phyloP scores from a whole-genome alignment of 2,888 invertebrate species.

The Eupeodes latifasciatus region DNA sequence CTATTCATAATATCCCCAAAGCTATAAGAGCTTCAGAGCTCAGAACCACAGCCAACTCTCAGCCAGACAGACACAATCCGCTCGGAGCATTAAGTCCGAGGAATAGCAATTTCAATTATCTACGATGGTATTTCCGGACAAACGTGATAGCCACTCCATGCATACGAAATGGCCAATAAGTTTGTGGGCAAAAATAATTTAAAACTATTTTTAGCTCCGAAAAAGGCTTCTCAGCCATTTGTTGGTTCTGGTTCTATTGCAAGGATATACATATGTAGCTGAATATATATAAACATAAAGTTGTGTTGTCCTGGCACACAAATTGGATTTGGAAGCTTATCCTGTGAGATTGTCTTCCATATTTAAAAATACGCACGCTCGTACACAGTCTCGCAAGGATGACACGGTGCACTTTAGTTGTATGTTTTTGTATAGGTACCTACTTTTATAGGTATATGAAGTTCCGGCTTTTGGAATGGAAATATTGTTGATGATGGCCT shows the following conservation, averaged over 20 bases:
- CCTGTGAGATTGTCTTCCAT: slow-evolving; percentile 33
- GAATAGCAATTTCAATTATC: slow-evolving; percentile 57
- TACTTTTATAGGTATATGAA: neutral
- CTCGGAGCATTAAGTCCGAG: slow-evolving; percentile 27
- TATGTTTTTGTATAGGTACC: too few relatives aligned
- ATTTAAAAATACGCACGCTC: neutral
- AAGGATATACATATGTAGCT: neutral
- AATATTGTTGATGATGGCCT: slow-evolving; percentile 14
- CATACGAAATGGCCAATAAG: slow-evolving; percentile 55
- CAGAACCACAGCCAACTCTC: neutral
- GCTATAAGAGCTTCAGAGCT: neutral
- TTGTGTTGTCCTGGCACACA: slow-evolving; percentile 18
- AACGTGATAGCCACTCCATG: slow-evolving; percentile 37
- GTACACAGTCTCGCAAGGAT: neutral
- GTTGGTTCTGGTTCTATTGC: too few relatives aligned
- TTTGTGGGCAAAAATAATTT: neutral
- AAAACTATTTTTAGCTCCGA: slow-evolving; percentile 55
- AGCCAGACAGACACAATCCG: slow-evolving; percentile 22
- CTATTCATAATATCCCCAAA: too few relatives aligned
- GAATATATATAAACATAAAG: neutral
- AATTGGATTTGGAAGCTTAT: slow-evolving; percentile 64
- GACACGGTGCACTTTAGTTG: neutral
- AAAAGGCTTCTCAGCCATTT: neutral
- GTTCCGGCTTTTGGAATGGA: neutral
- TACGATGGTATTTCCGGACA: slow-evolving; percentile 50